Percentiles rank a stretch among this genome's conserved stretches.
phyloP scores from a whole-genome alignment of 2,113 vertebrate genomes.

The Pseudonaja textilis region DNA sequence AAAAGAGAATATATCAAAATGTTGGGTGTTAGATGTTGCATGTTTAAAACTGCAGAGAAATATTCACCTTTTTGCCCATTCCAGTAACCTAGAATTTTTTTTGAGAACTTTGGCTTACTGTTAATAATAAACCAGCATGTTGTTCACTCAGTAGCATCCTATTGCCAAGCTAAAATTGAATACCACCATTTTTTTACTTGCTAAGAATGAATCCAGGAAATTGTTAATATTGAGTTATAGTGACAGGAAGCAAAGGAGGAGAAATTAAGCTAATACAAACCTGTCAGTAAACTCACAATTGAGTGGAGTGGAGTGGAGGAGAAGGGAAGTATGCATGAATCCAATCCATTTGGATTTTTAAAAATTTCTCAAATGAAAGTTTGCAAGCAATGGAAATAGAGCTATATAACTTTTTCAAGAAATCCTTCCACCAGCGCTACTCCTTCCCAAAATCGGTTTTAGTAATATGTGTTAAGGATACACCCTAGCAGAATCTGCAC shows the following conservation, averaged over 20 bases:
- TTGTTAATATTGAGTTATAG: not conserved
- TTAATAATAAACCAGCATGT: not conserved
- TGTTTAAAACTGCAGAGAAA: not conserved
- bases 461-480: no score
- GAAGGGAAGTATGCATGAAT: not conserved
- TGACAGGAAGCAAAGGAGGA: not conserved
- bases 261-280: not conserved
- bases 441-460: not conserved
- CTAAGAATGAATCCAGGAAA: not conserved
- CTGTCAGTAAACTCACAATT: not conserved
- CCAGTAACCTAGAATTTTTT: not conserved
- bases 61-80: not conserved
- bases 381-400: not conserved
- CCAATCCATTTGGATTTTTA: not conserved
- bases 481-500: no score
- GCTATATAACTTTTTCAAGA: not conserved
- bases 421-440: not conserved
- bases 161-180: not conserved
- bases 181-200: not conserved
- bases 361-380: not conserved
- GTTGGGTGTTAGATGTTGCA: slow-evolving; percentile 1
- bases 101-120: not conserved
- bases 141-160: not conserved
- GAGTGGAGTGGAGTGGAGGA: no score
- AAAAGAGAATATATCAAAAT: not conserved